Percentiles rank a stretch among this genome's conserved stretches.
phyloP scores from a whole-genome alignment of 53 echinoderm and acorn worm genomes.

The Luidia sarsii region DNA sequence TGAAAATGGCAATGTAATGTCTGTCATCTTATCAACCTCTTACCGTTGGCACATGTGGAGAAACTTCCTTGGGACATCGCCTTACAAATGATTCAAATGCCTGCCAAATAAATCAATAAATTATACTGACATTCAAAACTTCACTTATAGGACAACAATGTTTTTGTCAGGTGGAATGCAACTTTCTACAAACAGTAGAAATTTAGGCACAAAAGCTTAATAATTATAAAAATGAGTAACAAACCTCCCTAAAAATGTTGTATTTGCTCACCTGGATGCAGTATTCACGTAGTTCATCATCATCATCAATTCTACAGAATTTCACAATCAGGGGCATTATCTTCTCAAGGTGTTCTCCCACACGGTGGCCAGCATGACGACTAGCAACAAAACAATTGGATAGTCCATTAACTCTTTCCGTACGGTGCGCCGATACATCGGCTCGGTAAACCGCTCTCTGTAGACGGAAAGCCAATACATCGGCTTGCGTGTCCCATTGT shows the following conservation, averaged over 20 bases:
- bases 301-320: constrained; percentile 88
- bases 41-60: constrained; percentile 81
- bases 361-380: constrained; percentile 97
- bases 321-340: constrained; percentile 94
- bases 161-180: no score
- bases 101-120: constrained; percentile 58
- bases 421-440: no score
- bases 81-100: constrained; percentile 99
- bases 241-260: background rate
- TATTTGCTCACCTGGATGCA: constrained; percentile 81
- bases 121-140: no score
- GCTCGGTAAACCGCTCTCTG: no score
- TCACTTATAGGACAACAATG: no score
- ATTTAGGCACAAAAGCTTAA: no score
- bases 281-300: constrained; percentile 96
- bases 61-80: constrained; percentile 95
- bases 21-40: constrained; percentile 21
- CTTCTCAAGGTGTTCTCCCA: constrained; percentile 94
- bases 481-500: no score
- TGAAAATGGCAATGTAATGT: no score
- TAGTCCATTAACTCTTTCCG: no score
- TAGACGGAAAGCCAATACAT: no score
- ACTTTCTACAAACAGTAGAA: no score
- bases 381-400: constrained; percentile 31
- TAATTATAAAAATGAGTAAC: no score